Evolutionary conservation across 2,113 vertebrate species (phyloP), one percentile per base, ranked within the genome.

Genomic region (Dipodomys ordii): DNA sequence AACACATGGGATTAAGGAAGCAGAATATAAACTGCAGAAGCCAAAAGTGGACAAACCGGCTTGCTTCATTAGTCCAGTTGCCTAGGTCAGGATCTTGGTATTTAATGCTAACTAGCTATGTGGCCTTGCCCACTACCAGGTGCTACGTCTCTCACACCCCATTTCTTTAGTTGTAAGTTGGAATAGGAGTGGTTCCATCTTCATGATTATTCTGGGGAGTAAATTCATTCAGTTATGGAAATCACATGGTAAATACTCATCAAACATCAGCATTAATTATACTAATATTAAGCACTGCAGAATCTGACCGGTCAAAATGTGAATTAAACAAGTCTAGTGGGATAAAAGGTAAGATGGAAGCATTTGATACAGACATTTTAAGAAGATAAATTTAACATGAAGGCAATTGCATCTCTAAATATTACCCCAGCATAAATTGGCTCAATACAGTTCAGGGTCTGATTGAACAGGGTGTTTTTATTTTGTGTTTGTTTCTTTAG

Each of bases 401-500:
- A 80, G 64, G 68, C 22, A 91, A 62, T 49, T 77, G 53, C 11
- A 44, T 76, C 35, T 68, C 46, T 84, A 22, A 64, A 8, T 32
- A 73, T 23, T 7, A 44, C 8, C 65, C 35, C 9, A 30, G n/a
- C 35, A 69, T 15, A 90, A 81, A 46, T 2, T 23, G 32, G 28
- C 3, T 84, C 62, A 72, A 44, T 35, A 68, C 20, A 64, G 62
- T 39, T 68, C 28, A 27, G 9, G 11, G 4, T 72, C 16, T 78
- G 77, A 46, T 27, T 93, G 49, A 86, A 83, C n/a, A 39, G 23
- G 2, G 25, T 78, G 16, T 74, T 91, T 86, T 86, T 72, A 62
- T 23, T 44, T 92, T 72, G 11, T 85, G 69, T 91, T 91, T 90
- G 19, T 80, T 64, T 93, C 68, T 62, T 88, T 87, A 88, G 87